phyloP scores from a whole-genome alignment of 1,140 invertebrate genomes.

The Stratiolaelaps scimitus region DNA sequence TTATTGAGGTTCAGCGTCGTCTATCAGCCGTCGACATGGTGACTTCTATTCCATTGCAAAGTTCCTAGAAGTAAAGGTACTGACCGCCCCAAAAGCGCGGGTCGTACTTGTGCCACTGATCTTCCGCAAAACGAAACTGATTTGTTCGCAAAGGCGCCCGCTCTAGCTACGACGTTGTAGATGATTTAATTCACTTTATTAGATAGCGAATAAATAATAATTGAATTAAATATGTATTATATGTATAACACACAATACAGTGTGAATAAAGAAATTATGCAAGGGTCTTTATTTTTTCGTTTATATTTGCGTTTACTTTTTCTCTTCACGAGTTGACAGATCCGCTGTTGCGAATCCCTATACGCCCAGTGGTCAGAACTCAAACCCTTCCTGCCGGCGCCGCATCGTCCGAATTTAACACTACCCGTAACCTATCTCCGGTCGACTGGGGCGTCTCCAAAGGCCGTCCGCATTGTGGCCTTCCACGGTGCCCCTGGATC shows the following conservation, averaged over 20 bases:
- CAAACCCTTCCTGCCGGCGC: neutral
- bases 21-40: too few species aligned
- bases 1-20: too few species aligned
- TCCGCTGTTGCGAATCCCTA: neutral
- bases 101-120: too few species aligned
- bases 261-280: neutral
- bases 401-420: neutral
- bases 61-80: too few species aligned
- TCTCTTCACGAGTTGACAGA: neutral
- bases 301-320: neutral
- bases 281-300: neutral
- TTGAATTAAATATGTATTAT: neutral
- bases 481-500: neutral
- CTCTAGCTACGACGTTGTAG: neutral
- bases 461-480: neutral
- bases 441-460: neutral
- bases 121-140: neutral
- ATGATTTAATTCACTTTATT: neutral
- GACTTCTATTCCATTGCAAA: too few species aligned
- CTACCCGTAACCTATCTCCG: neutral
- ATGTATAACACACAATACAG: neutral
- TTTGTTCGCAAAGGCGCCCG: neutral
- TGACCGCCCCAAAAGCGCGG: too few species aligned
- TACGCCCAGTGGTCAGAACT: slow-evolving; percentile 1
- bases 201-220: neutral